Conservation (phyloP, 2,113 vertebrate species). For the Xenopus laevis region DNA sequence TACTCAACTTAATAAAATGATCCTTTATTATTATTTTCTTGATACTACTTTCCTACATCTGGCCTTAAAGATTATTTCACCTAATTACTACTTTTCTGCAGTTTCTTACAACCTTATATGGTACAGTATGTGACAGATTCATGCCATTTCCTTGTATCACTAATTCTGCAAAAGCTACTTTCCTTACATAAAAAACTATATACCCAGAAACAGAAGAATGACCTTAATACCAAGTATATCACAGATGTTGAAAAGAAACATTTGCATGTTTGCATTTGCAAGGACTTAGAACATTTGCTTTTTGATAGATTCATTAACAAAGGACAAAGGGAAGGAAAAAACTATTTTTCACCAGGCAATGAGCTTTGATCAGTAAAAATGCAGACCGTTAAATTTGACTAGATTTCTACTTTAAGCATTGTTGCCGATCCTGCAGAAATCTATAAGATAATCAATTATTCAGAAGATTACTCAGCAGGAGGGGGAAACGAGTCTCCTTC, state of each 20-base stretch:
- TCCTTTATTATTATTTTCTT: too few relatives aligned
- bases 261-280: not conserved
- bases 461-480: slow-evolving; percentile 36
- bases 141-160: too few relatives aligned
- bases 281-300: not conserved
- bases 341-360: not conserved
- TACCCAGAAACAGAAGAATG: too few relatives aligned
- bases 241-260: too few relatives aligned
- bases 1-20: too few relatives aligned
- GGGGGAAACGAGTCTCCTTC: slow-evolving; percentile 26
- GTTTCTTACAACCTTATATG: too few relatives aligned
- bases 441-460: slow-evolving; percentile 42
- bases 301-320: not conserved
- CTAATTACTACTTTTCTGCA: too few relatives aligned
- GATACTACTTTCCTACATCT: too few relatives aligned
- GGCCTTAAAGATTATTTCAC: too few relatives aligned
- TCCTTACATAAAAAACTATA: not conserved
- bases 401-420: slow-evolving; percentile 27
- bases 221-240: too few relatives aligned
- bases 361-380: not conserved
- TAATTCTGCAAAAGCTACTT: not conserved
- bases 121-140: too few relatives aligned
- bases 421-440: slow-evolving; percentile 28
- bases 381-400: slow-evolving; percentile 15
- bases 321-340: not conserved